Percentiles rank a stretch among this genome's conserved stretches.
These are phyloP conservation scores for Cerastoderma edule DNA, from an alignment of 2,888 invertebrate species.

Conservation along the genomic window DNA sequence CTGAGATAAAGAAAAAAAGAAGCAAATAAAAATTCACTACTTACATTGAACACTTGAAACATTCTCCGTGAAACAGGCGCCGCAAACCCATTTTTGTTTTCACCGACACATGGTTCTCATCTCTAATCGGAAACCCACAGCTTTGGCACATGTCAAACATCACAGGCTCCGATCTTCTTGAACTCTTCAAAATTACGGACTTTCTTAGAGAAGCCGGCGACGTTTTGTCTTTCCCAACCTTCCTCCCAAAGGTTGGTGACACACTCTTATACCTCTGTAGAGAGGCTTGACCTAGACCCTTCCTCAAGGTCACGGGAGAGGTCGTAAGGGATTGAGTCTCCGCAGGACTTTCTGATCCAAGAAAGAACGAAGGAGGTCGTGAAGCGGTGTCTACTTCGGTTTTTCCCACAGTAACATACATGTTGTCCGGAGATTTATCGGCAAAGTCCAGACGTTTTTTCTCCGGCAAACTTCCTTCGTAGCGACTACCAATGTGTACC, in stretches of 20 bases:
- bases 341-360: constrained; percentile 2
- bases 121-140: constrained; percentile 71
- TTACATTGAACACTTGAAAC: constrained; percentile 75
- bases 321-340: constrained; percentile 50
- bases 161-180: constrained; percentile 45
- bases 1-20: too few relatives aligned
- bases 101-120: constrained; percentile 68
- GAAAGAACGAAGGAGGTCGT: too few relatives aligned
- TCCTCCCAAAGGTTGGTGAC: constrained; percentile 53
- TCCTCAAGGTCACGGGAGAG: constrained; percentile 37
- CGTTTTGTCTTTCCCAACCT: constrained; percentile 34
- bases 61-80: constrained; percentile 66
- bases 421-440: background rate
- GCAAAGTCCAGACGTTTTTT: background rate
- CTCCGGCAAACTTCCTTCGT: background rate
- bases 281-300: constrained; percentile 17
- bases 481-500: constrained; percentile 5
- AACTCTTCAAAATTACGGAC: constrained; percentile 47
- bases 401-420: too few relatives aligned
- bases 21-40: constrained; percentile 37
- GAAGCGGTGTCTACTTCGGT: too few relatives aligned
- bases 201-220: constrained; percentile 55
- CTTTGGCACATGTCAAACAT: constrained; percentile 60
- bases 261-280: constrained; percentile 51
- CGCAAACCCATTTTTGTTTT: constrained; percentile 52